These are phyloP conservation scores for Hippoglossus stenolepis DNA, from an alignment of 2,113 vertebrate genomes.

Conservation along the genomic window DNA sequence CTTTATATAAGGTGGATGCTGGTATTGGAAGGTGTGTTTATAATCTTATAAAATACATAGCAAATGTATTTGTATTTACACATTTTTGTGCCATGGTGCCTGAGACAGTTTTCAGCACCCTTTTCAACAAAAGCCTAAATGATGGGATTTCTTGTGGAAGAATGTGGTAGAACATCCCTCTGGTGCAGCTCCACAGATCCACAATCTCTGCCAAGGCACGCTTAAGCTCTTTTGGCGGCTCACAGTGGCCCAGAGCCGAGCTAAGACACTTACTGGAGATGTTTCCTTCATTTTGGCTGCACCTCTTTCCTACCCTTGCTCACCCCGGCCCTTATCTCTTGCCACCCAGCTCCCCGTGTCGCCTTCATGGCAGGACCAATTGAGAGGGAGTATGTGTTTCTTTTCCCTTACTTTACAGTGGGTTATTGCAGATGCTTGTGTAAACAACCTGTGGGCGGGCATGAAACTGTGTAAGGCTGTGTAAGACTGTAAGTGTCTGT, in stretches of 20 bases:
- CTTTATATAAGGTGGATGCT: too few species aligned
- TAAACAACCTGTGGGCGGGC: constrained; percentile 69
- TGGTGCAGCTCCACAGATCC: constrained; percentile 41
- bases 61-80: too few species aligned
- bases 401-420: constrained; percentile 32
- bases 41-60: too few species aligned
- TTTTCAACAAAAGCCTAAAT: constrained; percentile 28
- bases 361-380: constrained; percentile 39
- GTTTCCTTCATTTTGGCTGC: constrained; percentile 53
- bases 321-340: constrained; percentile 66
- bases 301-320: constrained; percentile 40
- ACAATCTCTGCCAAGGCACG: constrained; percentile 55
- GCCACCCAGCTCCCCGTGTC: constrained; percentile 60
- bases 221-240: constrained; percentile 54
- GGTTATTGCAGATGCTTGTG: constrained; percentile 59
- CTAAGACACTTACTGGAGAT: constrained; percentile 63
- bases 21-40: not conserved
- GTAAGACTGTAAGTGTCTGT: constrained; percentile 70
- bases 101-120: constrained; percentile 28
- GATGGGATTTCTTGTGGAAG: constrained; percentile 37
- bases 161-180: constrained; percentile 53
- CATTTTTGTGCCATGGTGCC: constrained; percentile 17
- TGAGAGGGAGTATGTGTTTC: constrained; percentile 9
- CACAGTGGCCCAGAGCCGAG: constrained; percentile 58
- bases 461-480: constrained; percentile 48